Conservation (phyloP, 2,888 invertebrate genomes). For the Teleiodes luculella region DNA sequence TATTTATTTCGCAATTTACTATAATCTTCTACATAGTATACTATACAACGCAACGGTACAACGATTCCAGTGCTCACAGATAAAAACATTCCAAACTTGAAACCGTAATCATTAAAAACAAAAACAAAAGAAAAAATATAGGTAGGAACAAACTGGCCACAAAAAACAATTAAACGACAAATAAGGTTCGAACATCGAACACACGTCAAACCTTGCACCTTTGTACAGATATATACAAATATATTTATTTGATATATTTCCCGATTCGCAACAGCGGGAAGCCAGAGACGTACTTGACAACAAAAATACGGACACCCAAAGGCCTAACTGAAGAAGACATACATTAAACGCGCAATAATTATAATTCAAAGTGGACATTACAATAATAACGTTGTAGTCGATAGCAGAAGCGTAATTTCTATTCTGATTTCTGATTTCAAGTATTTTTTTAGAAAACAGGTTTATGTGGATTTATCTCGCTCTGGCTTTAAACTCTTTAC, state of each 20-base stretch:
- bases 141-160: too few relatives aligned
- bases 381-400: slow-evolving; percentile 31
- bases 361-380: slow-evolving; percentile 73
- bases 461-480: too few relatives aligned
- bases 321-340: slow-evolving; percentile 73
- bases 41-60: too few relatives aligned
- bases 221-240: too few relatives aligned
- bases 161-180: slow-evolving; percentile 13
- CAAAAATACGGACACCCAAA: slow-evolving; percentile 71
- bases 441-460: too few relatives aligned
- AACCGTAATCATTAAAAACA: not conserved
- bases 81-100: too few relatives aligned
- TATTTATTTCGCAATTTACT: too few relatives aligned
- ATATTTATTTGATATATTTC: slow-evolving; percentile 45
- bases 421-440: too few relatives aligned
- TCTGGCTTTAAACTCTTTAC: too few relatives aligned
- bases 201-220: slow-evolving; percentile 18
- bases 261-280: slow-evolving; percentile 62
- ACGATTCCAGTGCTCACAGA: too few relatives aligned
- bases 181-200: slow-evolving; percentile 22
- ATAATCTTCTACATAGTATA: too few relatives aligned
- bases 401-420: slow-evolving; percentile 31
- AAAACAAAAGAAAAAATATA: not conserved
- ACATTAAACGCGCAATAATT: slow-evolving; percentile 70
- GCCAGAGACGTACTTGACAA: slow-evolving; percentile 53